These are phyloP conservation scores for Tetragonula carbonaria DNA, from an alignment of 2,888 invertebrate species.

Conservation along the genomic window DNA sequence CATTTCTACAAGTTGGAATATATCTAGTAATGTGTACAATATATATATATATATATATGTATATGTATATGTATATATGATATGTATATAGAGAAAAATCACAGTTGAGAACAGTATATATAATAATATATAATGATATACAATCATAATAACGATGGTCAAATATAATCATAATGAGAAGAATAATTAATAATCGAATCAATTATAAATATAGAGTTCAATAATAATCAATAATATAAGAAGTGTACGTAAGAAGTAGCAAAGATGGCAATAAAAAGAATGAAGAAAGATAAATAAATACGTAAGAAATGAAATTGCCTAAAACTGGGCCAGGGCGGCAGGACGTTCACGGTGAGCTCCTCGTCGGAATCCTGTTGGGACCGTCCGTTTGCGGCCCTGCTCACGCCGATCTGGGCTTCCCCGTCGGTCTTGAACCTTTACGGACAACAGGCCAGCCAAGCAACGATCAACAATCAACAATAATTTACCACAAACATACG, in stretches of 20 bases:
- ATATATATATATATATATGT: slow-evolving; percentile 2
- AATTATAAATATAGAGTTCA: slow-evolving; percentile 57
- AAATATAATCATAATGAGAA: slow-evolving; percentile 63
- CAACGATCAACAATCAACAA: slow-evolving; percentile 82
- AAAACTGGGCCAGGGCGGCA: slow-evolving; percentile 84
- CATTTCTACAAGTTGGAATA: background rate
- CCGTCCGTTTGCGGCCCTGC: slow-evolving; percentile 78
- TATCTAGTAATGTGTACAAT: background rate
- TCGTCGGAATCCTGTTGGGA: slow-evolving; percentile 83
- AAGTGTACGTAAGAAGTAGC: slow-evolving; percentile 73
- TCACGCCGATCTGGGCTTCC: slow-evolving; percentile 81
- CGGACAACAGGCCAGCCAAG: slow-evolving; percentile 81
- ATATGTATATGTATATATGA: slow-evolving; percentile 16
- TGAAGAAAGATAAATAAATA: slow-evolving; percentile 81
- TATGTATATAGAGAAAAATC: slow-evolving; percentile 42
- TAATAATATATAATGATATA: slow-evolving; percentile 57
- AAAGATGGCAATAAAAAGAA: slow-evolving; percentile 75
- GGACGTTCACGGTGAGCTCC: slow-evolving; percentile 84
- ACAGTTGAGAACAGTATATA: slow-evolving; percentile 47
- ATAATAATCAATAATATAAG: slow-evolving; percentile 62
- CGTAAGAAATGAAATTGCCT: slow-evolving; percentile 84
- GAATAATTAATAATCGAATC: slow-evolving; percentile 61
- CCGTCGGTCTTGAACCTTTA: slow-evolving; percentile 84
- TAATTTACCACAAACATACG: slow-evolving; percentile 64
- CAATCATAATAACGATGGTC: slow-evolving; percentile 66